Base-by-base conservation (phyloP, 1,140 invertebrate genomes). In the Agraylea sexmaculata region DNA sequence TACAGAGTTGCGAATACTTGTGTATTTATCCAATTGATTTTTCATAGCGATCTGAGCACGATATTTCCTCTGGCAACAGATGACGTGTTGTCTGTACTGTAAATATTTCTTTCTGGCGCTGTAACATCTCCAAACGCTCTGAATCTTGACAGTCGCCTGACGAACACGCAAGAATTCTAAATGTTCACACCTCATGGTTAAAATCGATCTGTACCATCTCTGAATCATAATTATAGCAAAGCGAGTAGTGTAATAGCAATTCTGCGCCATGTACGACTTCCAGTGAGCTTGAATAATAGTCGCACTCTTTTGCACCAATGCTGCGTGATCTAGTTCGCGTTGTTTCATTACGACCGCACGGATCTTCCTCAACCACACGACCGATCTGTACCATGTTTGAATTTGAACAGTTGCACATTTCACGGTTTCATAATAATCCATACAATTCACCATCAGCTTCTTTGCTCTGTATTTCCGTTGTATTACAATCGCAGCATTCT, bases 91-190 rank as follows among this genome's bases (percentile, higher is more conserved):
- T 4, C 51, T 53, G 15, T 61, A 54, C 8, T 51, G 39, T 2
- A 50, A 25, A 45, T 62, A 72, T 30, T 54, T 42, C 0, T 51
- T 50, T 18, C 60, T 58, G 12, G 38, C 42, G 4, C 53, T 52
- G 47, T 74, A 73, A 7, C 76, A 69, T 49, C 71, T 69, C 65
- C 75, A 73, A 44, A 64, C 47, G 22, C 74, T 69, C 47, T 80
- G 78, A 40, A 82, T 75, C 40, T 66, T 68, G 4, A 59, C 60
- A 4, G 73, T 77, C 0, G 77, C 70, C 13, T 49, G 53, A 34
- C 62, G 53, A 11, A 53, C 54, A 23, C 54, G 53, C 37, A 56
- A 54, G n/a, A 55, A 48, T 13, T 61, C 50, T 15, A 49, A 32
- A 8, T 20, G 18, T 8, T 32, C 11, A 7, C 27, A 16, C 33